Evolutionary conservation across 2,113 vertebrate genomes (phyloP).

Genomic region (Mellivora capensis): DNA sequence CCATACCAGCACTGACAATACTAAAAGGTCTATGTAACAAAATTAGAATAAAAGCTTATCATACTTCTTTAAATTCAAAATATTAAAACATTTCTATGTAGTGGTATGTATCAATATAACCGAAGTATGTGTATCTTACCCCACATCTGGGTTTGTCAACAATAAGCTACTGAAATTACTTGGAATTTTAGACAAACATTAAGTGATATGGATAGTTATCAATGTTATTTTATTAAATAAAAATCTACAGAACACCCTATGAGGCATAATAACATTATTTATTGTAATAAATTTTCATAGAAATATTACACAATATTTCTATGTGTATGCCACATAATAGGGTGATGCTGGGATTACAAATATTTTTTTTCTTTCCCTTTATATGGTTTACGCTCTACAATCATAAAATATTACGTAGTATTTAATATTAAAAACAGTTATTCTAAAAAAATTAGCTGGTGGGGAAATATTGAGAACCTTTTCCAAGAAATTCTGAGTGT

Average conservation of each 20-base stretch:
- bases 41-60: background rate
- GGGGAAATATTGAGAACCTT: background rate
- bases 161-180: background rate
- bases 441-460: background rate
- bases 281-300: background rate
- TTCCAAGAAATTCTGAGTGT: background rate
- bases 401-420: background rate
- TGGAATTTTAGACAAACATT: background rate
- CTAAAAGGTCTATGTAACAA: background rate
- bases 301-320: background rate
- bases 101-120: background rate
- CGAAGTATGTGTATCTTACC: background rate
- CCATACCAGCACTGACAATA: background rate
- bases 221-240: background rate
- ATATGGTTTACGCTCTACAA: background rate
- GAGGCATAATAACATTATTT: background rate
- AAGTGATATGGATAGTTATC: background rate
- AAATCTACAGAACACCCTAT: background rate
- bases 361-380: background rate
- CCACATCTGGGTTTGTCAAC: background rate
- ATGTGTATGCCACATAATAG: background rate
- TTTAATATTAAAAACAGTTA: background rate
- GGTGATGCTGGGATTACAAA: background rate
- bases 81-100: background rate
- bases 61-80: background rate